Base-by-base conservation (phyloP, 2,797 vertebrate genomes). In the Apogon hyalosoma region DNA sequence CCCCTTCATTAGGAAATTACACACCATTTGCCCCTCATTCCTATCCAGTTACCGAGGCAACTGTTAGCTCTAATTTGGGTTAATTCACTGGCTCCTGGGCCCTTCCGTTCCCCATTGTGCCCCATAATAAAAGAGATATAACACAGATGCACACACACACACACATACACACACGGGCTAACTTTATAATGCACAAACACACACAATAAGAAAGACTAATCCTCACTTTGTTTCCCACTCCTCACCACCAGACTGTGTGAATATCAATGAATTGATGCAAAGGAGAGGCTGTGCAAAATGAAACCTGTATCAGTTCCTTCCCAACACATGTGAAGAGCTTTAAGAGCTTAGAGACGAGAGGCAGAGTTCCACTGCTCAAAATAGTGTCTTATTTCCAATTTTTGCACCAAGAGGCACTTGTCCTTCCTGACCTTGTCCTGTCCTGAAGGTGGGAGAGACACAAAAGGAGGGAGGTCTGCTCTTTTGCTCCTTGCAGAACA, bases 1-100 rank as follows among this genome's bases (percentile, higher is more conserved):
- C 63, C 53, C 40, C 66, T 86, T 88, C 82, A 86, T 90, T 87
- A 87, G 83, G 69, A 90, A 91, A 88, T 89, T 86, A 90, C 80
- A 85, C 79, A 86, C 73, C 72, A 87, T 88, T 87, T 82, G 63
- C 67, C 56, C 56, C 73, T 87, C 88, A 86, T 90, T 90, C 82
- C 80, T 75, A 73, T 75, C 70, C 75, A 77, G 80, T 91, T 90
- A 79, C 87, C 82, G 70, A 49, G 84, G 82, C 55, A 86, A 88
- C 78, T 52, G 78, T 74, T 87, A 70, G 83, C 86, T 79, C 76
- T 89, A 87, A 88, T 89, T 88, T 89, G 81, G 74, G 77, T 88
- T 85, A 87, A 87, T 90, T 88, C 83, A 76, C 71, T 74, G 73
- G 84, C 84, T 90, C 80, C 86, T 73, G 73, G 74, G 73, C 63